Conservation (phyloP, 2,113 vertebrate genomes). For the Tenebrosternarchus preto region DNA sequence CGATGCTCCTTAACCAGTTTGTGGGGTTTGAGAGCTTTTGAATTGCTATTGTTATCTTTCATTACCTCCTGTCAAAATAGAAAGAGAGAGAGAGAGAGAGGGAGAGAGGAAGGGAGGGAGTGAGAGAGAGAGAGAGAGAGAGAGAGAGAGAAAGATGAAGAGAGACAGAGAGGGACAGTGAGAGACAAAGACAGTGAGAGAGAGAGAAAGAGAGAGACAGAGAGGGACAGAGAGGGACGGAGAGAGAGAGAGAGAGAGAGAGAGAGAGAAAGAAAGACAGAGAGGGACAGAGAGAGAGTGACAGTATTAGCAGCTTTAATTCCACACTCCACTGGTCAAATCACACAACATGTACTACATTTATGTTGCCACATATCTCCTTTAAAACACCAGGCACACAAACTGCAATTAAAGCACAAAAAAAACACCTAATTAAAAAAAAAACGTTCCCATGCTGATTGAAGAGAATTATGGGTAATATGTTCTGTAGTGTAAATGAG, state of each 20-base stretch:
- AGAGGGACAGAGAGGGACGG: background rate
- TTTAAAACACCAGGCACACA: background rate
- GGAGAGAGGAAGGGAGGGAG: background rate
- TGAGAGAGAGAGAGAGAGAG: background rate
- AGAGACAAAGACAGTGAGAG: background rate
- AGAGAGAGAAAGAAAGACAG: background rate
- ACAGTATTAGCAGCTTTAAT: background rate
- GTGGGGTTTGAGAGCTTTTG: conserved; percentile 90
- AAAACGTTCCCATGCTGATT: background rate
- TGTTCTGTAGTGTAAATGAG: background rate
- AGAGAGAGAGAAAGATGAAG: background rate
- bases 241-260: background rate
- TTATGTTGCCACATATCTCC: background rate
- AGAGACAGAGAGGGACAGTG: background rate
- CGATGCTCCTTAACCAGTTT: conserved; percentile 94
- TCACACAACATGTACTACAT: background rate
- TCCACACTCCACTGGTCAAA: conserved; percentile 6
- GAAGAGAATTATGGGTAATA: background rate
- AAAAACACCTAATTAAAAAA: background rate
- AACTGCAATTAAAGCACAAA: background rate
- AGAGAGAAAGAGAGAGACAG: background rate
- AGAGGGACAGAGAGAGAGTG: background rate
- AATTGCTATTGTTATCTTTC: conserved; percentile 77
- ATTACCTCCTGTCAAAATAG: conserved; percentile 68
- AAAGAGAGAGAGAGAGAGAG: conserved; percentile 8